These are phyloP conservation scores for Styela plicata DNA, from an alignment of 23 tunicate species.

Conservation along the genomic window DNA sequence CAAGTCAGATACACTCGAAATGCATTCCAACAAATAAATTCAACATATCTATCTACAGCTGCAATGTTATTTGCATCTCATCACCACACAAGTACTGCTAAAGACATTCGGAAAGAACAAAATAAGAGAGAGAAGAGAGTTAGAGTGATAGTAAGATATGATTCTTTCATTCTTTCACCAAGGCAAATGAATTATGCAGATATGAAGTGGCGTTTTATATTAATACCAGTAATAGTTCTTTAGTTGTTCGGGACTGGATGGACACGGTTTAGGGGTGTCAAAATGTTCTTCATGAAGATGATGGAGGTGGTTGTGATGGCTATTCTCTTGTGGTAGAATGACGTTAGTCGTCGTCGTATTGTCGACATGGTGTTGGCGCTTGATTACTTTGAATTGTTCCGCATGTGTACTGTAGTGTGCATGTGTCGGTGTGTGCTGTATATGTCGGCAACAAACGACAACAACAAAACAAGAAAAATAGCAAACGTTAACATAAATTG, in stretches of 20 bases:
- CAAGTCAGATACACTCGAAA: too few species aligned
- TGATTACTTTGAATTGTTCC: neutral
- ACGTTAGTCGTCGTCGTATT: neutral
- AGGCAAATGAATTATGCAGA: neutral
- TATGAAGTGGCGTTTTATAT: neutral
- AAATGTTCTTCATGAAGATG: neutral
- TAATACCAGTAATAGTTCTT: slow-evolving; percentile 44
- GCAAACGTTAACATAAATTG: neutral
- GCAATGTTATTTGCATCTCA: too few species aligned
- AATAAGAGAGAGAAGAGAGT: neutral
- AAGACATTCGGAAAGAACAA: too few species aligned
- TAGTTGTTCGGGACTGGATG: slow-evolving; percentile 29
- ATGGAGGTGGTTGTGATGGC: neutral
- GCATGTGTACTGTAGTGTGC: neutral
- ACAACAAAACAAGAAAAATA: too few species aligned
- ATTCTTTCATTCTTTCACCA: neutral
- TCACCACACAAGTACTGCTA: too few species aligned
- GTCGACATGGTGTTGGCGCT: neutral
- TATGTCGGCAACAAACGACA: neutral
- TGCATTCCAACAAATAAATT: too few species aligned
- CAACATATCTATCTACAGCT: too few species aligned
- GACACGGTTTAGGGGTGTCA: slow-evolving; percentile 24
- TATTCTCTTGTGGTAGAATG: neutral
- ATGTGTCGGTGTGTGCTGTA: neutral
- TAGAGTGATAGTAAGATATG: neutral